A percentile compares a stretch with the other conserved stretches of the same genome.
phyloP scores from a whole-genome alignment of 2,113 vertebrate species.

The Pedetes capensis region DNA sequence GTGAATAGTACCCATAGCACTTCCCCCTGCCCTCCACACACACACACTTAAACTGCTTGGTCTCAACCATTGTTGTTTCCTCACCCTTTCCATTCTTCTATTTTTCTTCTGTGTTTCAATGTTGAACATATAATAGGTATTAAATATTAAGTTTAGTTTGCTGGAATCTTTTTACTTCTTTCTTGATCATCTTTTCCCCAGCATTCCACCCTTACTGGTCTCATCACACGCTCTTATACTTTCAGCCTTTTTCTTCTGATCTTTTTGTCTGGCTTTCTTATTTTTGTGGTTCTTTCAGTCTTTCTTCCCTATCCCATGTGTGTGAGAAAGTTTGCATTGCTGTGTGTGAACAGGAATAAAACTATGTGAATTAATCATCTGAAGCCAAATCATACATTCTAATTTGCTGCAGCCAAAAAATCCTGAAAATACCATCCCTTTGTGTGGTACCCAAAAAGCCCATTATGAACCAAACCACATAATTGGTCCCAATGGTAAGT shows the following conservation, averaged over 20 bases:
- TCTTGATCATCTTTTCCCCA: not conserved
- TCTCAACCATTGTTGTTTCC: not conserved
- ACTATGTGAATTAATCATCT: not conserved
- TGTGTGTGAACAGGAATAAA: not conserved
- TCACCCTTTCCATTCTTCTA: not conserved
- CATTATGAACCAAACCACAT: not conserved
- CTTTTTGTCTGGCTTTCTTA: not conserved
- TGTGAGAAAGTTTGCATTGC: not conserved
- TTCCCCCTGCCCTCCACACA: no score
- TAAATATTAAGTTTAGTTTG: not conserved
- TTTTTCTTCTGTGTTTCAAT: not conserved
- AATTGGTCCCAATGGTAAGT: not conserved
- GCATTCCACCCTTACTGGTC: not conserved
- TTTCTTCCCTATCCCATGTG: not conserved
- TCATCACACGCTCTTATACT: not conserved
- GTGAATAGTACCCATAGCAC: not conserved
- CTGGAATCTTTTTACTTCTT: not conserved
- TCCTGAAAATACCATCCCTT: not conserved
- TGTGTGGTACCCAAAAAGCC: not conserved
- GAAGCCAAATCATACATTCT: not conserved
- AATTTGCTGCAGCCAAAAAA: not conserved
- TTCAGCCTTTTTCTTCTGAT: not conserved
- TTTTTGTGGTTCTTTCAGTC: not conserved
- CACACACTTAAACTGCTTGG: no score
- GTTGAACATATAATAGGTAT: not conserved